Evolutionary conservation across 2,113 vertebrate species (phyloP), one percentile per base, ranked within the genome.

Genomic region (Acanthisitta chloris): DNA sequence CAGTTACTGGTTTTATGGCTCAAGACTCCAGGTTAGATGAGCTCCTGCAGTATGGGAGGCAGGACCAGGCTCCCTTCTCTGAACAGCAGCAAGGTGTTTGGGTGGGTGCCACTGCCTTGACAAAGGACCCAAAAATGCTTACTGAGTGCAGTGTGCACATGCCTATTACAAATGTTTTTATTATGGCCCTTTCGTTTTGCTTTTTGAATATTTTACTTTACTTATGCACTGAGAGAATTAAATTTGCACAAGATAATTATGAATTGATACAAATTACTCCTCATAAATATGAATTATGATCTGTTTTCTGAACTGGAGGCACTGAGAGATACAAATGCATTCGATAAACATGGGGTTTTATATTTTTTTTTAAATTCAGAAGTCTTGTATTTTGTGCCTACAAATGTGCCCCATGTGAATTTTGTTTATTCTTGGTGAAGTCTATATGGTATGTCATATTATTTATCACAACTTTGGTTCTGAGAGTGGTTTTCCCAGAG

Each of bases 201-300:
- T 33, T 91, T 58, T 91, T 84, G 40, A 92, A 88, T 91, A 91
- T 94, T 96, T 92, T 66, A 48, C 49, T 93, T 83, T 34, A 85
- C 34, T 92, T 79, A 36, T 26, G 25, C 17, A 73, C 48, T 3
- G 28, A 90, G 36, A 96, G 16, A 95, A 93, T 88, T 36, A 84
- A 91, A 96, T 96, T 97, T 96, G 65, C 81, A 91, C 34, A 87
- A 79, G 58, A 90, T 92, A 94, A 96, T 95, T 96, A 94, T 62
- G 36, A 90, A 90, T 90, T 92, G 54, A 92, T 91, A 94, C 34
- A 92, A 96, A 97, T 88, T 80, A 71, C 31, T 67, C 52, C 17
- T 96, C 81, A 96, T 96, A 92, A 96, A 96, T 95, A 97, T 82
- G 62, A 86, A 94, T 94, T 20, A 54, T 82, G 49, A 61, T 92